Evolutionary conservation across 2,888 invertebrate genomes (phyloP).

Genomic region (Spialia ferax): DNA sequence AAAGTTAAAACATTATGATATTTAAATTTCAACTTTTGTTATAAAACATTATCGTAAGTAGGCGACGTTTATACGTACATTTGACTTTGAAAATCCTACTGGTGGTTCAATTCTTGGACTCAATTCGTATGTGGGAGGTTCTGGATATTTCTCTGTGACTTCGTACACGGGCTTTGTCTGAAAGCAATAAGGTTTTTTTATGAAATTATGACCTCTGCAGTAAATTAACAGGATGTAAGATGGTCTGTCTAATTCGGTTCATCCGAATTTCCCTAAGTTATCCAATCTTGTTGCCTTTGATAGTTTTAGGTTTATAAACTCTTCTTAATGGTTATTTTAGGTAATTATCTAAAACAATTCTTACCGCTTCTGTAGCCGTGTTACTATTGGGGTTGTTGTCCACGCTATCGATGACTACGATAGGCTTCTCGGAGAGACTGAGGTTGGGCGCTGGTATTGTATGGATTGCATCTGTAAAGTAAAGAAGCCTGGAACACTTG

Average conservation of each 20-base stretch:
- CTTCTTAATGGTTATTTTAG: too few species aligned
- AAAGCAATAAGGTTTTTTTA: background rate
- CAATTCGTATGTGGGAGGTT: conserved; percentile 59
- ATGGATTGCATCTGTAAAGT: conserved; percentile 91
- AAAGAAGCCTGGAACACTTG: conserved; percentile 65
- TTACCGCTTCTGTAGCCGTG: conserved; percentile 59
- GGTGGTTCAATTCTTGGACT: conserved; percentile 69
- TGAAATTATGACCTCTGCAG: too few species aligned
- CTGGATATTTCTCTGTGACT: conserved; percentile 74
- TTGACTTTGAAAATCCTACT: conserved; percentile 73
- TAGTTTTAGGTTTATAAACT: too few species aligned
- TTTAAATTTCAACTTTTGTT: background rate
- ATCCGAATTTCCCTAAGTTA: too few species aligned
- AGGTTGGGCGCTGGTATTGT: conserved; percentile 95
- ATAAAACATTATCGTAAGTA: background rate
- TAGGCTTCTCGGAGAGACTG: conserved; percentile 89
- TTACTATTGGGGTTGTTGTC: conserved; percentile 48
- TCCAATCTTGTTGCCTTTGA: too few species aligned
- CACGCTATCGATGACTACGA: conserved; percentile 72
- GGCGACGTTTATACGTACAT: conserved; percentile 58
- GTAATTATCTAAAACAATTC: too few species aligned
- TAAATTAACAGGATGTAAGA: background rate
- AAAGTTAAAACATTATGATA: conserved; percentile 13
- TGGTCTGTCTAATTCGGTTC: too few species aligned
- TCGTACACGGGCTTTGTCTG: conserved; percentile 64